Percentiles rank a stretch among this genome's conserved stretches.
Evolutionary conservation across 92 coral and sea anemone species (phyloP).

Genomic region (Galaxea fascicularis): DNA sequence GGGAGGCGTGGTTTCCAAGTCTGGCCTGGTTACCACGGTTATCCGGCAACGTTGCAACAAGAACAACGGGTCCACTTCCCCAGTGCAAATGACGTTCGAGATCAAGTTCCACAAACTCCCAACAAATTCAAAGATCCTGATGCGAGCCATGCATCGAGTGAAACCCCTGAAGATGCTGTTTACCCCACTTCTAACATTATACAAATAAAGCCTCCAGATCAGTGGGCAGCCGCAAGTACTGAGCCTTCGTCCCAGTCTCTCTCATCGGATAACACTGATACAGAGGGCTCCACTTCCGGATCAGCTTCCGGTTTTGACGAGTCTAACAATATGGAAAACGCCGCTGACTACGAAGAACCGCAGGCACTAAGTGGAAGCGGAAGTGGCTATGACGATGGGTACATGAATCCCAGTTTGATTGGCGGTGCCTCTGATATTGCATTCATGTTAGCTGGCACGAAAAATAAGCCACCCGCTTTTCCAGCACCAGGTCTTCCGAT

Average conservation of each 20-base stretch:
- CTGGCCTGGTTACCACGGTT: constrained; percentile 25
- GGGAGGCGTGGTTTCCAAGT: constrained; percentile 15
- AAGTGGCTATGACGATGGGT: constrained; percentile 12
- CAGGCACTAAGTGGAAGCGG: constrained; percentile 10
- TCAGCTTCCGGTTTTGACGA: constrained; percentile 36
- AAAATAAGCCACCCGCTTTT: constrained; percentile 10
- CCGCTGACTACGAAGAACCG: constrained; percentile 9
- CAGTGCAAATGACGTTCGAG: background rate
- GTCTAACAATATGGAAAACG: background rate
- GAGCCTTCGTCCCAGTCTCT: background rate
- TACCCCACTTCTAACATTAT: background rate
- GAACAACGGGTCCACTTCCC: background rate
- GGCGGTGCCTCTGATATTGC: constrained; percentile 36
- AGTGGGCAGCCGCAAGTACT: background rate
- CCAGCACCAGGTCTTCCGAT: constrained; percentile 37
- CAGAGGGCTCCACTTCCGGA: constrained; percentile 13
- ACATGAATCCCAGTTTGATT: background rate
- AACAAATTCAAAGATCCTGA: background rate
- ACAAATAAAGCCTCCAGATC: constrained; percentile 28
- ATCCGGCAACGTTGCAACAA: constrained; percentile 1
- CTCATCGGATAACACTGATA: background rate
- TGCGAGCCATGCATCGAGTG: background rate
- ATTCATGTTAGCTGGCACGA: constrained; percentile 52
- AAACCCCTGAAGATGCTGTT: background rate
- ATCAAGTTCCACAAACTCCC: background rate